Evolutionary conservation across 2,113 vertebrate genomes (phyloP).

Genomic region (Pitta sordida): DNA sequence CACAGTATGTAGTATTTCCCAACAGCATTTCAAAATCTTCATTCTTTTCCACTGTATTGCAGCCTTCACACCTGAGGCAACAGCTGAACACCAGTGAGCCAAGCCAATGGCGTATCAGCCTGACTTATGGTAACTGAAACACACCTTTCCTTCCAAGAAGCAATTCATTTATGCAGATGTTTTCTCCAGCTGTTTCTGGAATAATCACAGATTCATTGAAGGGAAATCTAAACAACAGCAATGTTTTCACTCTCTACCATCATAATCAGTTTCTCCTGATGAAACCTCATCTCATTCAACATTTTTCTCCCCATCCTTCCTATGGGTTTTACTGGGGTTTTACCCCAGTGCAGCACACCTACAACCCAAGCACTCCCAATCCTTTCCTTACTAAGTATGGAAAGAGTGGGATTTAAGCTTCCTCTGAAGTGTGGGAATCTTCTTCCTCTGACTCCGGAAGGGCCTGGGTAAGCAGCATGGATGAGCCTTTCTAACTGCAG

Average conservation of each 20-base stretch:
- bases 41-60: not conserved
- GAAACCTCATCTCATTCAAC: not conserved
- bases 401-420: not conserved
- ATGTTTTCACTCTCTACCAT: not conserved
- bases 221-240: not conserved
- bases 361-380: not conserved
- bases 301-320: not conserved
- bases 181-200: constrained; percentile 29
- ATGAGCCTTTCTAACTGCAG: not conserved
- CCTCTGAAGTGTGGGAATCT: not conserved
- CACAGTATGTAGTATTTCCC: not conserved
- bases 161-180: not conserved
- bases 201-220: not conserved
- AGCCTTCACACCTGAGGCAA: constrained; percentile 1
- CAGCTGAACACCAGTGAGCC: not conserved
- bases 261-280: not conserved
- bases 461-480: not conserved
- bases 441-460: not conserved
- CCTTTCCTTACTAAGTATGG: not conserved
- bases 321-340: not conserved
- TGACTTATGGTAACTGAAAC: not conserved
- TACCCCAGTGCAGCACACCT: not conserved
- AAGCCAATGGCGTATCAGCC: not conserved
- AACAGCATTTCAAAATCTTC: not conserved
- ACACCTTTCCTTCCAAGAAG: not conserved